Conservation (phyloP, 2,888 invertebrate species). For the Seira ritae region DNA sequence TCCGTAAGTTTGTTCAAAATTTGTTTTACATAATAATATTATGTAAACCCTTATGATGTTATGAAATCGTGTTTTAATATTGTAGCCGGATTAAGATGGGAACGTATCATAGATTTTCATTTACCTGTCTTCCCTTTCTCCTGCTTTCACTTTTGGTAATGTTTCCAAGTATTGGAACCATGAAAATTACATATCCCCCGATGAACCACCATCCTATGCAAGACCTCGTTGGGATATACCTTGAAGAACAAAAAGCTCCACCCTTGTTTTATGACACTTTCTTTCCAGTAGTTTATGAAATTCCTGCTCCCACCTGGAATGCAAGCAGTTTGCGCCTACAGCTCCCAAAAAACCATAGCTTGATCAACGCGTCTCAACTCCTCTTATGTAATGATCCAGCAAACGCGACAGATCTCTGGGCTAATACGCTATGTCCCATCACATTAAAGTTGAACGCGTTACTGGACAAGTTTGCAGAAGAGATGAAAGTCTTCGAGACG, state of each 20-base stretch:
- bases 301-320: slow-evolving; percentile 59
- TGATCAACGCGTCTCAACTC: slow-evolving; percentile 5
- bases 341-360: slow-evolving; percentile 27
- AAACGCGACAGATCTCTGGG: slow-evolving; percentile 42
- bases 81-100: too few species aligned
- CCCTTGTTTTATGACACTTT: slow-evolving; percentile 61
- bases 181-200: too few species aligned
- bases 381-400: slow-evolving; percentile 31
- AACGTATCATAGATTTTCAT: too few species aligned
- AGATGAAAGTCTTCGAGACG: slow-evolving; percentile 38
- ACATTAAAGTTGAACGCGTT: slow-evolving; percentile 31
- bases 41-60: too few species aligned
- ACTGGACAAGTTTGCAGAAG: slow-evolving; percentile 27
- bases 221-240: not conserved
- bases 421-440: slow-evolving; percentile 47
- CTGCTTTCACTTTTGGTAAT: too few species aligned
- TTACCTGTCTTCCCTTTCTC: too few species aligned
- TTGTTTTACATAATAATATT: too few species aligned
- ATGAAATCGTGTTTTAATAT: too few species aligned
- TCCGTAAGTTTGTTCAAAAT: too few species aligned
- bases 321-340: slow-evolving; percentile 30
- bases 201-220: not conserved
- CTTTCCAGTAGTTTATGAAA: slow-evolving; percentile 57
- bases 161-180: too few species aligned
- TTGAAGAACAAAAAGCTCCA: not conserved